Conservation (phyloP, 2,797 vertebrate species). For the Dryobates pubescens region DNA sequence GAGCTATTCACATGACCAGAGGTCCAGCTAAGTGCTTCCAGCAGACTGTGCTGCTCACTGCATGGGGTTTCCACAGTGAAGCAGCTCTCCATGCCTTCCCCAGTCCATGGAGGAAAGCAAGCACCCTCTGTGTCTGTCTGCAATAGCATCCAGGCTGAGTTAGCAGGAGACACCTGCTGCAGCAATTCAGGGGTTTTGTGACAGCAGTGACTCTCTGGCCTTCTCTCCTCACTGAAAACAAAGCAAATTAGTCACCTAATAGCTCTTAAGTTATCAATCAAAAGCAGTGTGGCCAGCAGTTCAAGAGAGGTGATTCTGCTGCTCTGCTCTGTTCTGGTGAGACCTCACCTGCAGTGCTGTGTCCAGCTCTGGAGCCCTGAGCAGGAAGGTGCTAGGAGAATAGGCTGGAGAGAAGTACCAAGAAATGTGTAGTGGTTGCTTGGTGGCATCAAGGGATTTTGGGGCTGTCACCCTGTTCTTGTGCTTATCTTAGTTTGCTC, state of each 20-base stretch:
- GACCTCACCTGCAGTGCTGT: too few relatives aligned
- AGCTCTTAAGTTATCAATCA: background rate
- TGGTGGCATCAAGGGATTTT: background rate
- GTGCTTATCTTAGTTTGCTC: background rate
- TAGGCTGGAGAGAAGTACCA: background rate
- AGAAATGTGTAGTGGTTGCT: background rate
- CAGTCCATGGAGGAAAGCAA: background rate
- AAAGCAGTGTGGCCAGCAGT: too few relatives aligned
- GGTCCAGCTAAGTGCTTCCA: constrained; percentile 29
- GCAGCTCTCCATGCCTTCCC: background rate
- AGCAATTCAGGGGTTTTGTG: background rate
- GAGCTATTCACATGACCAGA: background rate
- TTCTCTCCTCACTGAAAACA: background rate
- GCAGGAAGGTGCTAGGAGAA: background rate
- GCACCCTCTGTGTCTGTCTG: background rate
- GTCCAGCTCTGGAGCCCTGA: too few relatives aligned
- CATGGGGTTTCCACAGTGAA: background rate
- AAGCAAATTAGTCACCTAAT: background rate
- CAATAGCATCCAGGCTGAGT: background rate
- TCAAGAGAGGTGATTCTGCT: too few relatives aligned
- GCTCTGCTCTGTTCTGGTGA: too few relatives aligned
- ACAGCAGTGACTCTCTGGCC: background rate
- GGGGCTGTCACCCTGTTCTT: background rate
- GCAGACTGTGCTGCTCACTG: background rate
- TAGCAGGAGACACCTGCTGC: background rate